phyloP scores from a whole-genome alignment of 2,113 vertebrate species.

The Amblyornis subalaris region DNA sequence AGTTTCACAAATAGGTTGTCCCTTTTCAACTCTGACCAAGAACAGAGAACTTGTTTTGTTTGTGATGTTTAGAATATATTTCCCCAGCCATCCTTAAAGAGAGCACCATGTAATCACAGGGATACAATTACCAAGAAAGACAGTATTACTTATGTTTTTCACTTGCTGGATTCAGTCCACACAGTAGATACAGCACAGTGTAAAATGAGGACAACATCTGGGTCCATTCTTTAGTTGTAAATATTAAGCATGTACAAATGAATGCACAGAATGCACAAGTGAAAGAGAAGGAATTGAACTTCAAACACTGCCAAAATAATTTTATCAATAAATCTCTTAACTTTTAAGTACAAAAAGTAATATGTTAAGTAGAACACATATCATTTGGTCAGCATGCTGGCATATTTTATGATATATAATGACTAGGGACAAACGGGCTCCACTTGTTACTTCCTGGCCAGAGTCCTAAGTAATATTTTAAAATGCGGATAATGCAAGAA shows the following conservation, averaged over 20 bases:
- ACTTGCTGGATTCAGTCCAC: not conserved
- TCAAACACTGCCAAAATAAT: not conserved
- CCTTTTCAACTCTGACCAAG: not conserved
- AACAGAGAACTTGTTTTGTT: not conserved
- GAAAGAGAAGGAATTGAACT: not conserved
- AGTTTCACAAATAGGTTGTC: not conserved
- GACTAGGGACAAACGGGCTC: not conserved
- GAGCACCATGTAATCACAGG: not conserved
- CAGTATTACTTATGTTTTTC: not conserved
- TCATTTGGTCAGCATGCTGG: conserved; percentile 20
- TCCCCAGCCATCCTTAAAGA: not conserved
- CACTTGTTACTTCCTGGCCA: conserved; percentile 14
- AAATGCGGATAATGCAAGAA: not conserved
- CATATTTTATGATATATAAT: conserved; percentile 11
- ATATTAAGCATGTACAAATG: not conserved
- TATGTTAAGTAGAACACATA: not conserved
- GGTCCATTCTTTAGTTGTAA: not conserved
- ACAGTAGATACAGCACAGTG: not conserved
- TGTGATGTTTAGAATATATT: not conserved
- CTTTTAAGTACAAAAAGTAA: not conserved
- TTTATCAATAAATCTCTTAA: not conserved
- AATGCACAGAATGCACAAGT: not conserved
- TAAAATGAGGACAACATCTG: not conserved
- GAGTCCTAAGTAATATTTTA: conserved; percentile 11
- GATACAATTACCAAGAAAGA: not conserved